A percentile compares a stretch with the other conserved stretches of the same genome.
Evolutionary conservation across 2,888 invertebrate species (phyloP).

Genomic region (Hirtodrosophila trivittata): DNA sequence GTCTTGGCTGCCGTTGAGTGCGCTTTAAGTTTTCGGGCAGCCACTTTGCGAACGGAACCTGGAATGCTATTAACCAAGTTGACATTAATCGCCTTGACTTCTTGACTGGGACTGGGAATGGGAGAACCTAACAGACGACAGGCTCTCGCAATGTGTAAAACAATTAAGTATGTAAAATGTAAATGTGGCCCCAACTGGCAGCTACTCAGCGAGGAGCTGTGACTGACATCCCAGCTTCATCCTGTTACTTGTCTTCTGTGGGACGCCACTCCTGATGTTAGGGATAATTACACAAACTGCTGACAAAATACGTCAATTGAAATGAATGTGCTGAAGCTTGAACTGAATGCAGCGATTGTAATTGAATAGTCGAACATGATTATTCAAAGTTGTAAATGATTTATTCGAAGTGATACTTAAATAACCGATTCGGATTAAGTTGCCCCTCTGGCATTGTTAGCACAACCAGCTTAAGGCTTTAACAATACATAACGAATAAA

Average conservation of each 20-base stretch:
- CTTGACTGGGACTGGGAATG: neutral
- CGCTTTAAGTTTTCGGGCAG: conserved; percentile 61
- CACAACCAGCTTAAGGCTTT: neutral
- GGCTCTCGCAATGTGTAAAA: conserved; percentile 65
- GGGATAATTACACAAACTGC: neutral
- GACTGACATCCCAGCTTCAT: neutral
- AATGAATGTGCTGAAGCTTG: neutral
- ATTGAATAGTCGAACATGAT: too few relatives aligned
- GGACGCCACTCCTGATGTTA: neutral
- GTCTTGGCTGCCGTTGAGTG: conserved; percentile 35
- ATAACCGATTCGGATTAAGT: too few relatives aligned
- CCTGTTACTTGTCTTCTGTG: neutral
- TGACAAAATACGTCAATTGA: conserved; percentile 20
- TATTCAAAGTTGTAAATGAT: too few relatives aligned
- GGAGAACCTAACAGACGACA: conserved; percentile 19
- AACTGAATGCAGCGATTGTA: neutral
- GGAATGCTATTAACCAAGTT: conserved; percentile 78
- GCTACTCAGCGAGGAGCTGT: neutral
- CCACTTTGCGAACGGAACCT: conserved; percentile 52
- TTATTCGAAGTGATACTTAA: too few relatives aligned
- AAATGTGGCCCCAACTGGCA: conserved; percentile 39
- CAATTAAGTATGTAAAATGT: conserved; percentile 74
- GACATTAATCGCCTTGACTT: conserved; percentile 77
- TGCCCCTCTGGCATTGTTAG: too few relatives aligned
- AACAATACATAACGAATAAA: neutral